Conservation (phyloP, 1,140 invertebrate genomes). For the Leptinotarsa texana region DNA sequence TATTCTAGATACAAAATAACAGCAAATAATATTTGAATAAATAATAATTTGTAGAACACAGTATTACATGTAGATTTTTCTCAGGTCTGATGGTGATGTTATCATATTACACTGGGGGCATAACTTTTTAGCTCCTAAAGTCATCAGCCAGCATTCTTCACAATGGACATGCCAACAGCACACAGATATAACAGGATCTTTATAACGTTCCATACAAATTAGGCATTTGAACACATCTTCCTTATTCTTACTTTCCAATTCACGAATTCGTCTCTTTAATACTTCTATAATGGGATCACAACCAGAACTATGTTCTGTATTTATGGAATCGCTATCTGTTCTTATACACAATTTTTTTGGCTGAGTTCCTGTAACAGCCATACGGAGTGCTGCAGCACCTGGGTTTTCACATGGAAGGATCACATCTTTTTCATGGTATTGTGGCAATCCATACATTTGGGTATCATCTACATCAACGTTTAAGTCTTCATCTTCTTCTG, state of each 20-base stretch:
- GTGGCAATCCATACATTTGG: conserved; percentile 82
- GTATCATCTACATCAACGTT: conserved; percentile 74
- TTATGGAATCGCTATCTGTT: conserved; percentile 17
- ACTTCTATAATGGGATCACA: conserved; percentile 73
- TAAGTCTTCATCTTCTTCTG: conserved; percentile 56
- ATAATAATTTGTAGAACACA: too few species aligned
- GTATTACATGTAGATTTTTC: conserved; percentile 84
- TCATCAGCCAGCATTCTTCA: conserved; percentile 91
- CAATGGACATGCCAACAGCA: conserved; percentile 97
- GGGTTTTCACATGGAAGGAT: conserved; percentile 63
- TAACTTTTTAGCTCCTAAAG: conserved; percentile 86
- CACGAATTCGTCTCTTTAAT: conserved; percentile 69
- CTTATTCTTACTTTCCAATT: conserved; percentile 64
- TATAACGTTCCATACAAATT: conserved; percentile 85
- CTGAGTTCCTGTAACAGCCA: conserved; percentile 60
- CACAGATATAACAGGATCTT: conserved; percentile 89
- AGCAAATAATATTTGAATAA: too few species aligned
- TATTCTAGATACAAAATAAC: too few species aligned
- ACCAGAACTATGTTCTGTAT: conserved; percentile 39
- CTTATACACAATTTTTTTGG: conserved; percentile 31
- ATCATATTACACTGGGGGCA: conserved; percentile 96
- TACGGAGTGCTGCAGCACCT: conserved; percentile 61
- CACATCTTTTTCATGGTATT: conserved; percentile 80
- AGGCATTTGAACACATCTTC: conserved; percentile 76
- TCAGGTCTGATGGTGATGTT: conserved; percentile 82